A percentile compares a stretch with the other conserved stretches of the same genome.
These are phyloP conservation scores for Aphidius ervi DNA, from an alignment of 1,140 invertebrate species.

Conservation along the genomic window DNA sequence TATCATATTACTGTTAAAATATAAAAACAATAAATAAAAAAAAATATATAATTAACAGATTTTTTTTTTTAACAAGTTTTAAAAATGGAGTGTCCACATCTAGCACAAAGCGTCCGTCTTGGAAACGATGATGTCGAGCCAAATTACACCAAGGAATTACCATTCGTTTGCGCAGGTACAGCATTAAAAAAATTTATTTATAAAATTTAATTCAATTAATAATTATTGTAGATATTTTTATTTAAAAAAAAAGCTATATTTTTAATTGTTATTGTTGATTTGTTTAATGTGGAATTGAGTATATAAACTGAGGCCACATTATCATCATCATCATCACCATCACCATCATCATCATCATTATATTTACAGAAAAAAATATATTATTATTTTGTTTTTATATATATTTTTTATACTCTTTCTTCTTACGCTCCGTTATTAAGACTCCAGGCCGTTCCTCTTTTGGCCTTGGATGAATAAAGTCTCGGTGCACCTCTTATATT, in stretches of 20 bases:
- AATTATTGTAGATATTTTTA: neutral
- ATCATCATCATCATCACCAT: too few relatives aligned
- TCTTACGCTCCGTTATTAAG: slow-evolving; percentile 17
- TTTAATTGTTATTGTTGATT: neutral
- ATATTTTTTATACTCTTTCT: slow-evolving; percentile 9
- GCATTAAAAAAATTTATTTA: neutral
- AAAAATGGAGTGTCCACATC: slow-evolving; percentile 57
- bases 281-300: neutral
- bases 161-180: slow-evolving; percentile 28
- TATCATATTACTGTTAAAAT: too few relatives aligned
- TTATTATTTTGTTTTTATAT: slow-evolving; percentile 1
- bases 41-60: neutral
- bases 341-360: neutral
- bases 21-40: too few relatives aligned
- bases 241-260: neutral
- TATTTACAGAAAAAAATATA: neutral
- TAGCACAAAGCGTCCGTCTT: slow-evolving; percentile 55
- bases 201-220: neutral
- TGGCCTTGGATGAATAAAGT: slow-evolving; percentile 22
- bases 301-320: too few relatives aligned
- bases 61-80: neutral
- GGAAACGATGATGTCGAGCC: slow-evolving; percentile 46
- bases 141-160: slow-evolving; percentile 27
- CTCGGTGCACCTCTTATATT: slow-evolving; percentile 7
- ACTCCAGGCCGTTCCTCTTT: slow-evolving; percentile 28